Base-by-base conservation (phyloP, 2,888 invertebrate species). In the Euplagia quadripunctaria region DNA sequence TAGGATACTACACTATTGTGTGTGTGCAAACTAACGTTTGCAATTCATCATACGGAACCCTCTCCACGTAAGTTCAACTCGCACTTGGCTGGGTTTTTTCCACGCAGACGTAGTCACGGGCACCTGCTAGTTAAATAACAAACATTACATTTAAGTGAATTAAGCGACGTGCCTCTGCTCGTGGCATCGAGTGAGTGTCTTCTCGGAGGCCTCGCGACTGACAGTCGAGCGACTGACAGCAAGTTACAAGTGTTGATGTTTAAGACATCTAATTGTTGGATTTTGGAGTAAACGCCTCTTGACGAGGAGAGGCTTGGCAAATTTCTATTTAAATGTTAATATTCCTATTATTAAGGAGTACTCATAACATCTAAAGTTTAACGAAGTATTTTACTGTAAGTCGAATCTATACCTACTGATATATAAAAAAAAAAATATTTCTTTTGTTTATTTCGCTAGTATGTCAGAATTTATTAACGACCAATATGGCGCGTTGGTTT, bases 111-210 rank as follows among this genome's bases (percentile, higher is more conserved):
- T 12, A 31, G 14, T 20, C 61, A 6, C 61, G 20, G 31, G 61
- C 31, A 31, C 12, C 14, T 12, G 12, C 58, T 20, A 58, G 58
- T 58, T 58, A 58, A 31, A 6, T 4, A 61, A 31, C 31, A 46
- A 69, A 61, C 61, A 61, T 69, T 69, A 69, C 61, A 46, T 61
- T 46, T 61, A 58, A 61, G 31, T 61, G 69, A 16, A 12, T 46
- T 9, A 69, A 61, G 61, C 0, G 55, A 31, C 12, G 55, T 49
- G 46, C 46, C 43, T 31, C 51, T 69, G 69, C 7, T 31, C 46
- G 46, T 31, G 69, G 31, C 69, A 12, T 46, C 46, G 20, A 69
- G 69, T 46, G 61, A 55, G 14, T 42, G 42, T 41, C 49, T 49
- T 46, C 31, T 31, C 31, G 31, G 31, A 31, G 31, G 31, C 1